Evolutionary conservation across 2,113 vertebrate genomes (phyloP), one percentile per base, ranked within the genome.

Genomic region (Mus pahari): DNA sequence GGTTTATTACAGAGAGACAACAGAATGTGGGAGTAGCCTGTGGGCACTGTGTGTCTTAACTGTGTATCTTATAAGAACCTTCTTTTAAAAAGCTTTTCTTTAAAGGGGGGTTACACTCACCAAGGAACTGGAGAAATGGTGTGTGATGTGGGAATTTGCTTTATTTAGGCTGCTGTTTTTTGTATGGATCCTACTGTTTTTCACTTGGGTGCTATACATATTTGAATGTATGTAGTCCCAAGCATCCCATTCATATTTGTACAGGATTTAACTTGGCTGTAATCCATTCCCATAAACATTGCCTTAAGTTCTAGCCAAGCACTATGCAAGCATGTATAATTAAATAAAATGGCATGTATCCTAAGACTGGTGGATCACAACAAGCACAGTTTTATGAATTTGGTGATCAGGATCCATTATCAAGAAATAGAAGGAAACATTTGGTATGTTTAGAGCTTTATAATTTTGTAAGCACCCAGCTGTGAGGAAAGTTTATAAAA

Each of bases 381-480:
- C 53, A 8, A 90, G 31, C 2, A 77, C 73, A 17, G 33, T 5
- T 68, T 24, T 60, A 28, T 5, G 39, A 58, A 58, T 74, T 87
- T 78, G 22, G 42, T 60, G n/a, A 62, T 42, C 89, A 19, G 58
- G 24, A 14, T 3, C 1, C 20, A 79, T 24, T 28, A 36, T 89
- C 26, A 74, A 91, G 89, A 82, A 94, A 73, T 92, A 45, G 33
- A 50, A 82, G 22, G 86, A 94, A 91, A 86, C 28, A 91, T 73
- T 94, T 36, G 58, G 83, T 74, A 68, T 86, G 17, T 82, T 94
- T 62, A n/a, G 19, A 36, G 26, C 26, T 84, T 78, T 91, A 53
- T 68, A 55, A 26, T 83, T 95, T 86, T 28, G 2, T 33, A 79
- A 91, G 73, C 24, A 60, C 3, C 4, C 26, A 53, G 6, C 4